A percentile compares a stretch with the other conserved stretches of the same genome.
Conservation (phyloP, 2,797 vertebrate genomes). For the Cygnus olor region DNA sequence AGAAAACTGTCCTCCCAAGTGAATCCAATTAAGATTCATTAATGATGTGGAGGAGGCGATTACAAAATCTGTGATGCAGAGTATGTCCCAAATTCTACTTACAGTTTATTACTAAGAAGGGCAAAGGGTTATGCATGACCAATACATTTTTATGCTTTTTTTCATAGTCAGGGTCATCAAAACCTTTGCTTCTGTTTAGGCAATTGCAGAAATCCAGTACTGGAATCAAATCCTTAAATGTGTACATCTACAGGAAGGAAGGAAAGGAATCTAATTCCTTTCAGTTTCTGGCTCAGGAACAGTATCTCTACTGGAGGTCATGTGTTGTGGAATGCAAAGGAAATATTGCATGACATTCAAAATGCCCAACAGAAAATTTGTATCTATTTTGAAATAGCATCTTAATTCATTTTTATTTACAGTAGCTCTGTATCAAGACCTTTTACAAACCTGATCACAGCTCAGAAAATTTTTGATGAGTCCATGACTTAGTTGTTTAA, state of each 20-base stretch:
- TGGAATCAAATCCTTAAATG: not conserved
- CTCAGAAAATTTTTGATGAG: not conserved
- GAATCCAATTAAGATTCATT: conserved; percentile 66
- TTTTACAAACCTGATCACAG: not conserved
- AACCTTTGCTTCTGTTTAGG: not conserved
- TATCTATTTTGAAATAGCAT: not conserved
- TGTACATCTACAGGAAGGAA: not conserved
- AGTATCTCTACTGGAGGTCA: not conserved
- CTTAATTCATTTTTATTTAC: conserved; percentile 1
- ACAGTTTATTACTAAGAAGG: not conserved
- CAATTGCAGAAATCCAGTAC: not conserved
- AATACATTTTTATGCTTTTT: not conserved
- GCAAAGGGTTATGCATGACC: not conserved
- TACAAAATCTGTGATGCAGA: conserved; percentile 11
- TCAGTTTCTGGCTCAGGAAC: not conserved
- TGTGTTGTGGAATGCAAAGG: not conserved
- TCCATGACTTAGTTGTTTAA: not conserved
- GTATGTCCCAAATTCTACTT: not conserved
- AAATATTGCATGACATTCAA: not conserved
- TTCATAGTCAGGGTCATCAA: not conserved
- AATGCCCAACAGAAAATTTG: not conserved
- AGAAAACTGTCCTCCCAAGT: conserved; percentile 43
- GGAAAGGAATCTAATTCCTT: not conserved
- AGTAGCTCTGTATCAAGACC: not conserved
- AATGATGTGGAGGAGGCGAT: conserved; percentile 29